Evolutionary conservation across 64 coral and sea anemone species (phyloP), one percentile per base, ranked within the genome.

Genomic region (Pachyseris speciosa): DNA sequence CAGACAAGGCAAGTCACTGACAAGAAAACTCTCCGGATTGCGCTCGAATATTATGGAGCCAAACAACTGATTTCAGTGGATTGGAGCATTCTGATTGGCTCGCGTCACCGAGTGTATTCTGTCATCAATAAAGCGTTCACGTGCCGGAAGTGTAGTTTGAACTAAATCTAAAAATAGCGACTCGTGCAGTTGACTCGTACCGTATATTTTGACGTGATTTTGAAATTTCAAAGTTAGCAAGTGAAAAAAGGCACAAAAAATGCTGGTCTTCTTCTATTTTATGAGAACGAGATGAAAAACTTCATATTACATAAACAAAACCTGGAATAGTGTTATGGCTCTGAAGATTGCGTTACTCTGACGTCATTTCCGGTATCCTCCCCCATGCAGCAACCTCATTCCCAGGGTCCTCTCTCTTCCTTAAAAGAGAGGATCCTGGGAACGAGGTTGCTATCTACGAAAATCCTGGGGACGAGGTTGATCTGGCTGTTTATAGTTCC

Each of bases 51-150:
- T 74, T 12, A 44, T 74, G 40, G 70, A 74, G 70, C 53, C 75
- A 80, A 58, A 81, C 36, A 61, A 81, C 77, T 39, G 47, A 39
- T 36, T 81, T 27, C 28, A 58, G 48, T 37, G 30, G 77, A 40
- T 37, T n/a, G 32, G 0, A 61, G 52, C 11, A 16, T 61, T 81
- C 29, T 63, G 51, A 81, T 81, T 81, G 77, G 77, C 34, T 61
- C 30, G 51, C 77, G 77, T 81, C 77, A 81, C 51, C 22, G 52
- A 40, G 52, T 11, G 55, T 20, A 81, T 58, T 63, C 77, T 81
- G 77, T 55, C 77, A 81, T 81, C 77, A 81, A 79, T 51, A 80
- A 81, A 60, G 55, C n/a, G 31, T 36, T 81, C 77, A 81, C 77
- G 77, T 81, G 77, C 77, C 77, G 77, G 77, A 81, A 81, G 77